Base-by-base conservation (phyloP, 2,113 vertebrate genomes). In the Vicugna pacos region DNA sequence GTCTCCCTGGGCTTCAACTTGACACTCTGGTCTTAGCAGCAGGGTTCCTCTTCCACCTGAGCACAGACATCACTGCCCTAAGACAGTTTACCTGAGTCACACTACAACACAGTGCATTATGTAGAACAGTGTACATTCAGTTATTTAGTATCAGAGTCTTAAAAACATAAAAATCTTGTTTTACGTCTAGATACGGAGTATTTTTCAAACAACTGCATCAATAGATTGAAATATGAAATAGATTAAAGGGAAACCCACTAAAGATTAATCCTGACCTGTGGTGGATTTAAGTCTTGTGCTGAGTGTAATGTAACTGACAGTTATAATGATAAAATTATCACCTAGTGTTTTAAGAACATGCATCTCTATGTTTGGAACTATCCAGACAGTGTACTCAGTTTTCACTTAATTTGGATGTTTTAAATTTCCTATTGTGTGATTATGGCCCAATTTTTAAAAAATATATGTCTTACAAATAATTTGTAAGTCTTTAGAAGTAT, bases 401-500 rank as follows among this genome's bases (percentile, higher is more conserved):
- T 75, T 50, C 38, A 93, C 30, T 50, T 81, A 28, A 38, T 13
- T 32, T 42, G 12, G 8, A 11, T 64, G 26, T 70, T 54, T 52
- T 24, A 52, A 32, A 60, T 28, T 69, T 67, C 62, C 9, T 58
- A 35, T 64, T 86, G 12, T 11, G 13, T 90, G 70, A 20, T 42
- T 82, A 24, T 75, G 58, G 46, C 85, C 19, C 75, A 54, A 2
- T 8, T 54, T 8, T 54, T 2, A 4, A 52, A 76, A 54, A 8
- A 26, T 46, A 10, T 38, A 1, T 52, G 20, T 75, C 19, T 93
- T 58, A 91, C 88, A 91, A 89, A 80, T 80, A 52, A 7, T 76
- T 92, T 28, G 50, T n/a, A 89, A 87, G 52, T 54, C 84, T 95
- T 89, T 93, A 96, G 90, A 87, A 90, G 14, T 28, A 58, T 84